Conservation (phyloP, 2,113 vertebrate species). For the Neopipo cinnamomea region DNA sequence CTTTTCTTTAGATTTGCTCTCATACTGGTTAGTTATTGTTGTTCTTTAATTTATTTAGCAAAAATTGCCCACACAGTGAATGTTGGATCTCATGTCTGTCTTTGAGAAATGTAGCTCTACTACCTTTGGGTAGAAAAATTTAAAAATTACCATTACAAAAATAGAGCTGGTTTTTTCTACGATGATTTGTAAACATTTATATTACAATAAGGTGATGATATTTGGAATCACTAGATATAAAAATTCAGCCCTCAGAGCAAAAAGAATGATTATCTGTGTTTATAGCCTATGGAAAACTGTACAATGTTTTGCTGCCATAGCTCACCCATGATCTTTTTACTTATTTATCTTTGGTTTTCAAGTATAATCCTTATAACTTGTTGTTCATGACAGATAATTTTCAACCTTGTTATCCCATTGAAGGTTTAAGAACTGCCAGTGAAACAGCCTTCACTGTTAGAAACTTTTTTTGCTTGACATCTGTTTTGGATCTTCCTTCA, state of each 20-base stretch:
- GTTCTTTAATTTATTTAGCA: neutral
- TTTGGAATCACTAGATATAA: neutral
- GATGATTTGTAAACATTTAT: neutral
- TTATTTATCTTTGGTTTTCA: neutral
- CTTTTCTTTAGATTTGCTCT: neutral
- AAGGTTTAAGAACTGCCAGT: neutral
- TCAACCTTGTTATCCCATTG: neutral
- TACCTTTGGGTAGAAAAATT: neutral
- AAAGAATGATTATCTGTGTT: neutral
- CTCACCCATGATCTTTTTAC: neutral
- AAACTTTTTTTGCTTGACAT: neutral
- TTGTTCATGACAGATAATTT: neutral
- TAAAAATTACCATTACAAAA: neutral
- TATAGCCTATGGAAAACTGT: neutral
- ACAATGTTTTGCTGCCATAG: neutral
- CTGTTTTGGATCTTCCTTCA: neutral
- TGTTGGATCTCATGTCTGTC: neutral
- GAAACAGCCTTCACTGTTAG: neutral
- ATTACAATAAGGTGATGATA: neutral
- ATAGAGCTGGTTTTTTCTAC: neutral
- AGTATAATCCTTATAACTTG: neutral
- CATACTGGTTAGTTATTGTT: neutral
- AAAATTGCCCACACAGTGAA: neutral
- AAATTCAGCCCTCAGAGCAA: neutral
- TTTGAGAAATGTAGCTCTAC: neutral